These are phyloP conservation scores for Sarotherodon lohbergeri DNA, from an alignment of 2,113 vertebrate species.

Conservation along the genomic window DNA sequence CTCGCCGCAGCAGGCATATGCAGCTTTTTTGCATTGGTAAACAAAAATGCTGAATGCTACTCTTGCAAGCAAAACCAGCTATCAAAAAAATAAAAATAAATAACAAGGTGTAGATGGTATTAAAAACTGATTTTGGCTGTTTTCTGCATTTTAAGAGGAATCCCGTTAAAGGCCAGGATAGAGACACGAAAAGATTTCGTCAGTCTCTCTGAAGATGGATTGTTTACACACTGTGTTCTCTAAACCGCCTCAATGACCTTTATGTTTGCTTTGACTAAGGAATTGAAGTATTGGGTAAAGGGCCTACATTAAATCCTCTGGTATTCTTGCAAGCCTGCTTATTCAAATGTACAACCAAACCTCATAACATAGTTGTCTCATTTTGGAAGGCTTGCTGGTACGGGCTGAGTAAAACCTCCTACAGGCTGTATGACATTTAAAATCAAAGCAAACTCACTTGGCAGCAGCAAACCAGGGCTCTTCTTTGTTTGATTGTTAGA, in stretches of 20 bases:
- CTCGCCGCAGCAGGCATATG: background rate
- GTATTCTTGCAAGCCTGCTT: background rate
- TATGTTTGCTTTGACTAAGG: background rate
- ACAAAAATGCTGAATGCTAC: background rate
- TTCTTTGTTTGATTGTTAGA: conserved; percentile 9
- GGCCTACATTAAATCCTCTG: background rate
- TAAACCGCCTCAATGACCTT: background rate
- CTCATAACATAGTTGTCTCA: background rate
- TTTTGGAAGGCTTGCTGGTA: background rate
- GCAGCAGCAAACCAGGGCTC: background rate
- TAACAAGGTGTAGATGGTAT: background rate
- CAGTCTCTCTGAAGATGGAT: background rate
- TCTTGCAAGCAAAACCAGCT: background rate
- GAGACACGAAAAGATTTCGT: background rate
- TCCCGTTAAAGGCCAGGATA: background rate
- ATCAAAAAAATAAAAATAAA: background rate
- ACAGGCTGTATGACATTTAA: conserved; percentile 32
- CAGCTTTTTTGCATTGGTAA: background rate
- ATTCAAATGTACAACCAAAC: background rate
- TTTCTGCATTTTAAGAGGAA: background rate
- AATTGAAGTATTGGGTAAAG: background rate
- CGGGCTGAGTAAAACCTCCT: background rate
- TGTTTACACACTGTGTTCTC: background rate
- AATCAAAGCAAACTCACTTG: conserved; percentile 17
- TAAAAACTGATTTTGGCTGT: background rate